A percentile compares a stretch with the other conserved stretches of the same genome.
phyloP scores from a whole-genome alignment of 2,797 vertebrate genomes.

The Lepilemur septentrionalis region DNA sequence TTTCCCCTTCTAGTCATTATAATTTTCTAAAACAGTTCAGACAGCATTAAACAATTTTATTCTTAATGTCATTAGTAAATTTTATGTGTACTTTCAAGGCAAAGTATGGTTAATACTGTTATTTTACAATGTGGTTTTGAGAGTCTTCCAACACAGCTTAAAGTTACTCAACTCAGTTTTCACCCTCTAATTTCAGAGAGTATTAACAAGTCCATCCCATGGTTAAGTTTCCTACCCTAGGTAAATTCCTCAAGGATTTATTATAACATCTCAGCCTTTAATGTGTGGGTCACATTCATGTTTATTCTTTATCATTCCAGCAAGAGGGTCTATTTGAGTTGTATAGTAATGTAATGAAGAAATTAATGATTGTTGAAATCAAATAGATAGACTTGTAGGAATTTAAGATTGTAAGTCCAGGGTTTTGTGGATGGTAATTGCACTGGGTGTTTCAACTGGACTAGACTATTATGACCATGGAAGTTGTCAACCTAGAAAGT shows the following conservation, averaged over 20 bases:
- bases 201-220: neutral
- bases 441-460: slow-evolving; percentile 67
- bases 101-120: neutral
- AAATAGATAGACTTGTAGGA: slow-evolving; percentile 9
- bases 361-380: neutral
- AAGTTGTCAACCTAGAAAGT: slow-evolving; percentile 84
- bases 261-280: neutral
- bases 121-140: slow-evolving; percentile 4
- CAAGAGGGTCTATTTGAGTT: neutral
- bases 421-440: slow-evolving; percentile 33
- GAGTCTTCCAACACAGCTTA: neutral
- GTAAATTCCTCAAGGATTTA: slow-evolving; percentile 33
- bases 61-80: slow-evolving; percentile 4
- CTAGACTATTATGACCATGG: slow-evolving; percentile 80
- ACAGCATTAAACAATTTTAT: slow-evolving; percentile 25
- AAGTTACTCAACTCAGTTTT: slow-evolving; percentile 21
- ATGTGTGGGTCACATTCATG: neutral
- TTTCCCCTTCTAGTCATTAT: slow-evolving; percentile 25
- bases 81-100: slow-evolving; percentile 48
- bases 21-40: slow-evolving; percentile 27
- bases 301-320: neutral
- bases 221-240: neutral
- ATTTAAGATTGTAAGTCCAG: slow-evolving; percentile 23
- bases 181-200: slow-evolving; percentile 8
- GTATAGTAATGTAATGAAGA: neutral